phyloP scores from a whole-genome alignment of 2,113 vertebrate genomes.

The Calidris pygmaea region DNA sequence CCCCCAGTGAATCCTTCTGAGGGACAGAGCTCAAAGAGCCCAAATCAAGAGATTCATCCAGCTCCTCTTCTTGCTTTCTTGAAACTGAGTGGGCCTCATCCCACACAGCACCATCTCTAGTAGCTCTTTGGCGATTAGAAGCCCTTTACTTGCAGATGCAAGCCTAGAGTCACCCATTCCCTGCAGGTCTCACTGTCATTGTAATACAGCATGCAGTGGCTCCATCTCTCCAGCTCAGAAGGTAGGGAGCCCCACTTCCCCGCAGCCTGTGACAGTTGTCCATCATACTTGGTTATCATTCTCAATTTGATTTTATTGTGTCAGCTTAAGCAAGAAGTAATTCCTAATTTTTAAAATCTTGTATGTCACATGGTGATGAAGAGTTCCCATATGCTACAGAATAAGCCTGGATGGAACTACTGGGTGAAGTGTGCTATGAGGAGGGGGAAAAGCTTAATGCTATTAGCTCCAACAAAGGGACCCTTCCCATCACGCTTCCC shows the following conservation, averaged over 20 bases:
- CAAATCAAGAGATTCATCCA: background rate
- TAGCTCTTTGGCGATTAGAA: background rate
- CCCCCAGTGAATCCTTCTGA: background rate
- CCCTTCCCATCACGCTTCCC: background rate
- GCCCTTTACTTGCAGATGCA: background rate
- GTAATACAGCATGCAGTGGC: background rate
- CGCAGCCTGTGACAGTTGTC: rapidly evolving
- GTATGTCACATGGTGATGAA: background rate
- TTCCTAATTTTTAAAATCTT: background rate
- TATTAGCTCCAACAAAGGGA: background rate
- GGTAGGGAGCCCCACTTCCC: background rate
- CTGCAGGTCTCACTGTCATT: background rate
- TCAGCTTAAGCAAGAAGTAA: background rate
- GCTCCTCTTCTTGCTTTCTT: background rate
- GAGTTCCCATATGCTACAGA: background rate
- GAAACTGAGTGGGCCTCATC: background rate
- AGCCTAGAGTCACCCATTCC: background rate
- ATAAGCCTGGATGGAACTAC: background rate
- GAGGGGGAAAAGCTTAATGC: background rate
- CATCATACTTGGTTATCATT: background rate
- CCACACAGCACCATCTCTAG: background rate
- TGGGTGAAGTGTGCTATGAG: background rate
- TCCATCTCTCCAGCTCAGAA: background rate
- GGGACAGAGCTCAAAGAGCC: background rate
- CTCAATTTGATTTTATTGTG: background rate